Evolutionary conservation across 2,797 vertebrate genomes (phyloP).

Genomic region (Sebastes minor): DNA sequence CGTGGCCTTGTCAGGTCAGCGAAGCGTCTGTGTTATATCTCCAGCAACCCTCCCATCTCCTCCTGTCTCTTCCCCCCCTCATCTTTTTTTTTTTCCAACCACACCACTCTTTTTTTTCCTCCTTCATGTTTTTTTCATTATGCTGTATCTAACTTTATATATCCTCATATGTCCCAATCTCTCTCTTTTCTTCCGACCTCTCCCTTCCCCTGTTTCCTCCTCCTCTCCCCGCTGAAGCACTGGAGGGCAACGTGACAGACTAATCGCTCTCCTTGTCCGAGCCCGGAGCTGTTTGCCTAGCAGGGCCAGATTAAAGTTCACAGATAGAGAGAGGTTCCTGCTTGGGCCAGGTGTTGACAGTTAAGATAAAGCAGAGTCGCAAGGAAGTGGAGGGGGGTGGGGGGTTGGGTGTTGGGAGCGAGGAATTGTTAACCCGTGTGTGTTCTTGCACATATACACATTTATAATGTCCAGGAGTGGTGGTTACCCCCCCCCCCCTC

Average conservation of each 20-base stretch:
- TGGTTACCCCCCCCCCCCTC: conserved; percentile 1
- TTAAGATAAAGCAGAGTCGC: conserved; percentile 80
- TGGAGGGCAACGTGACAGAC: conserved; percentile 65
- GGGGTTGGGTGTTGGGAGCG: conserved; percentile 59
- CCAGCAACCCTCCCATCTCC: conserved; percentile 26
- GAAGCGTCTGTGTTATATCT: conserved; percentile 60
- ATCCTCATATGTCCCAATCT: conserved; percentile 21
- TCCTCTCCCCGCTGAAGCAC: conserved; percentile 44
- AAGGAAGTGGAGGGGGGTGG: conserved; percentile 63
- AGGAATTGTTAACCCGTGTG: conserved; percentile 60
- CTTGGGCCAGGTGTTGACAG: conserved; percentile 84
- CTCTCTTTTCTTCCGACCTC: conserved; percentile 23
- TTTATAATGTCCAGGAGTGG: conserved; percentile 56
- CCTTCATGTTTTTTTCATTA: conserved; percentile 13
- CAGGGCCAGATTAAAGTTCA: conserved; percentile 83
- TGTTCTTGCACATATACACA: conserved; percentile 49
- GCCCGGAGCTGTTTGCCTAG: conserved; percentile 79
- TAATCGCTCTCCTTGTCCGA: conserved; percentile 75
- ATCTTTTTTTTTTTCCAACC: background rate
- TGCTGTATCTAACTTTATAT: conserved; percentile 31
- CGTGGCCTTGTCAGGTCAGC: conserved; percentile 58
- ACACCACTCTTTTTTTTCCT: background rate
- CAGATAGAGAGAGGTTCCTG: conserved; percentile 81
- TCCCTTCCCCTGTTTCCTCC: conserved; percentile 36
- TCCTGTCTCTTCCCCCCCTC: background rate